These are phyloP conservation scores for Rhineura floridana DNA, from an alignment of 2,113 vertebrate species.

Conservation along the genomic window DNA sequence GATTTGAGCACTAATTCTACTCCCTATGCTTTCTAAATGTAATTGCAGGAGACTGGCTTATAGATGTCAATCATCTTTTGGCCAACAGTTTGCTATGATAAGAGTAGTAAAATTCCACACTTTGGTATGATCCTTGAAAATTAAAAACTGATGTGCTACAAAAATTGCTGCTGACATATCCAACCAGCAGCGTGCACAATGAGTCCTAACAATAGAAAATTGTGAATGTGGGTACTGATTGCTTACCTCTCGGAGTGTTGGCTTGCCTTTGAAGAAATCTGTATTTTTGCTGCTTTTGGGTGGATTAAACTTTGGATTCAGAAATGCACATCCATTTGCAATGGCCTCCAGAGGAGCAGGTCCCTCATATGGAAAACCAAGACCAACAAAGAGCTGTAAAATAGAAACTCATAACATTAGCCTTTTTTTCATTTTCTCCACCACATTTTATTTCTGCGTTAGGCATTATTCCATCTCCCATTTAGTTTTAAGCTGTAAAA, in stretches of 20 bases:
- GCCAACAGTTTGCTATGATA: background rate
- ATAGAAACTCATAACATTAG: conserved; percentile 26
- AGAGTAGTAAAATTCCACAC: background rate
- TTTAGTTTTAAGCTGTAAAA: too few relatives aligned
- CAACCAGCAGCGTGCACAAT: background rate
- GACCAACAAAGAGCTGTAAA: conserved; percentile 94
- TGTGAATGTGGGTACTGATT: background rate
- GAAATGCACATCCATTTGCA: conserved; percentile 95
- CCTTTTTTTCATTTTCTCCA: background rate
- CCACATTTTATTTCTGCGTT: too few relatives aligned
- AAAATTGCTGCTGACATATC: background rate
- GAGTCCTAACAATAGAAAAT: background rate
- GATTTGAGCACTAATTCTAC: background rate
- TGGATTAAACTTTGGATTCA: conserved; percentile 93
- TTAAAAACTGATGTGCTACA: conserved; percentile 1
- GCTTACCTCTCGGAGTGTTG: conserved; percentile 94
- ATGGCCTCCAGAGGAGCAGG: conserved; percentile 96
- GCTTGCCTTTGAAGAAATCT: conserved; percentile 98
- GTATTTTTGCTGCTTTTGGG: conserved; percentile 99
- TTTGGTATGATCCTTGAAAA: background rate
- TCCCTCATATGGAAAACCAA: conserved; percentile 97
- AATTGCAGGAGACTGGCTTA: background rate
- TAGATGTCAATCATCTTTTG: background rate
- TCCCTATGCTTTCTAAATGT: background rate
- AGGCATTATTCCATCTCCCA: too few relatives aligned